Base-by-base conservation (phyloP, 2,888 invertebrate genomes). In the Sialis fuliginosa region DNA sequence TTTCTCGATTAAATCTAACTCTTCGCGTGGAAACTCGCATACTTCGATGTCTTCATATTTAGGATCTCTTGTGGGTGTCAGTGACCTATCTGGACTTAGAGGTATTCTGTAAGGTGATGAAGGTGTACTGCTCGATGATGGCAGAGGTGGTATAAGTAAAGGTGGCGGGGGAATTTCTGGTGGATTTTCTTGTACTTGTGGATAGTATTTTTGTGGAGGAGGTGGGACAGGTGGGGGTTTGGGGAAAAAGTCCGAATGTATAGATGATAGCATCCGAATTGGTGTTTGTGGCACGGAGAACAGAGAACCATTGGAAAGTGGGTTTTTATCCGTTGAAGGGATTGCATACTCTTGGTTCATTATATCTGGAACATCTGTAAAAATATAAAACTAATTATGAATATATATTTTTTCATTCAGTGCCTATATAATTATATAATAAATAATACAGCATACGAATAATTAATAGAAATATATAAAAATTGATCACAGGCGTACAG, bases 1-100 rank as follows among this genome's bases (percentile, higher is more conserved):
- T 60, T 80, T 83, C 64, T 84, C 83, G 54, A 83, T 72, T 62
- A 84, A 77, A 59, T 75, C 72, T 54, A 87, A 71, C 58, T 77
- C 76, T 57, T 82, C 79, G 53, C 80, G 69, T 13, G 83, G 81
- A 66, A 85, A 79, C 63, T 79, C 77, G 49, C 64, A 61, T 48
- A 74, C 62, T 52, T 70, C 65, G 52, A 67, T 62, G 57, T 69
- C 66, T 48, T 63, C 62, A 51, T 64, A 64, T 37, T 65, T 59
- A 49, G 65, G 65, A 52, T 70, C 71, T 6, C 32, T 39, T 30
- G 31, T 10, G 22, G 22, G 22, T 22, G 22, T 22, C 22, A 22
- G 22, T 32, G 32, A 6, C 62, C 62, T 47, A 60, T 60, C 50
- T 60, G 53, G 51, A 39, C 30, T 37, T 61, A 65, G 58, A 63